A percentile compares a stretch with the other conserved stretches of the same genome.
These are phyloP conservation scores for Mungos mungo DNA, from an alignment of 2,113 vertebrate species.

Conservation along the genomic window DNA sequence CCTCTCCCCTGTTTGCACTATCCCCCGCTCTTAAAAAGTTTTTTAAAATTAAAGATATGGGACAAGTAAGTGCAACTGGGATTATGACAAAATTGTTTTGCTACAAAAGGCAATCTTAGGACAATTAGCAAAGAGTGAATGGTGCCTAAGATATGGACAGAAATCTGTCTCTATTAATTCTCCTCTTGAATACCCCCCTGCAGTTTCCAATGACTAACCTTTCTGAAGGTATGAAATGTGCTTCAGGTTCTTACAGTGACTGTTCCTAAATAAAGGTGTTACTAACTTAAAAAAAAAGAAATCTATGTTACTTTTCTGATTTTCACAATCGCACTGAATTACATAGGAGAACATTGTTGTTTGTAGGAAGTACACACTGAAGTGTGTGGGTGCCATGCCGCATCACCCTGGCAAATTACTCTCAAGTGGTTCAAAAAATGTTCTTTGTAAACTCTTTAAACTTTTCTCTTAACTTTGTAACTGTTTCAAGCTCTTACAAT, in stretches of 20 bases:
- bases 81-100: background rate
- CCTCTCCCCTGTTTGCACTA: no score
- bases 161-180: background rate
- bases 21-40: no score
- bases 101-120: background rate
- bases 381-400: background rate
- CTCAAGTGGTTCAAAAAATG: background rate
- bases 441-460: background rate
- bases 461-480: background rate
- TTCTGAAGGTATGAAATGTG: slow-evolving; percentile 38
- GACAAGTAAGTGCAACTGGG: no score
- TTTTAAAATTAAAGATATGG: background rate
- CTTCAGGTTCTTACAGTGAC: background rate
- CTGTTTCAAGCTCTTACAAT: background rate
- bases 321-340: background rate
- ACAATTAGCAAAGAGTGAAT: background rate
- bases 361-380: background rate
- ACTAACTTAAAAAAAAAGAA: background rate
- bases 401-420: background rate
- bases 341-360: background rate
- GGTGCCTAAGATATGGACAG: no score
- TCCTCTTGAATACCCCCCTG: background rate
- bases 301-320: background rate
- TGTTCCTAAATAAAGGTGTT: slow-evolving; percentile 9
- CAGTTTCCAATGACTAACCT: background rate